Evolutionary conservation across 2,888 invertebrate species (phyloP), one percentile per base, ranked within the genome.

Genomic region (Schizaphis graminum): DNA sequence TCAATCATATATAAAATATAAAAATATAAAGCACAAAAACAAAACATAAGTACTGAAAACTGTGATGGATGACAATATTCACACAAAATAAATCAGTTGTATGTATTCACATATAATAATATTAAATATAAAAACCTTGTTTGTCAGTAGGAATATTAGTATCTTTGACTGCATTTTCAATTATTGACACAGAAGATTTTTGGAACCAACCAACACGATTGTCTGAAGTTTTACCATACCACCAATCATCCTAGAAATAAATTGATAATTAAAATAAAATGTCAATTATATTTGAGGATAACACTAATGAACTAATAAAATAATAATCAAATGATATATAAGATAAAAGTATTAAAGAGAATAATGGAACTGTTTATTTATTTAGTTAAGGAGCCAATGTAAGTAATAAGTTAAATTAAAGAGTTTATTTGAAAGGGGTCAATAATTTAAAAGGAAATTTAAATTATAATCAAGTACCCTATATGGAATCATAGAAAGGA

Each of bases 161-260:
- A 3, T 95, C 94, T 91, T 94, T 93, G 61, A 95, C 94, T 92
- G 94, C 94, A 85, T 95, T 95, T 53, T 95, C 94, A 86, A 95
- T 95, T 84, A 95, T 95, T 95, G 95, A 96, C 1, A 97, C 97
- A 95, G 97, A 97, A 0, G 97, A 96, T 95, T 97, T 97, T 0
- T 97, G 97, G 95, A 97, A 97, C 97, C 97, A 97, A 44, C 97
- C 97, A 91, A 96, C 95, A 95, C 96, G 95, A 85, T 96, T 96
- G 95, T 95, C 96, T 47, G 96, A 86, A 53, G 94, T 96, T 95
- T 97, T 96, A 7, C 97, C 97, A 94, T 96, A 97, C 97, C 97
- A 97, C 97, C 97, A 97, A 95, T 97, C 96, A 93, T 97, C 97
- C 96, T 97, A 96, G 53, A 94, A 95, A 89, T 49, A 89, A 28